Evolutionary conservation across 2,888 invertebrate genomes (phyloP).

Genomic region (Papilio demoleus): DNA sequence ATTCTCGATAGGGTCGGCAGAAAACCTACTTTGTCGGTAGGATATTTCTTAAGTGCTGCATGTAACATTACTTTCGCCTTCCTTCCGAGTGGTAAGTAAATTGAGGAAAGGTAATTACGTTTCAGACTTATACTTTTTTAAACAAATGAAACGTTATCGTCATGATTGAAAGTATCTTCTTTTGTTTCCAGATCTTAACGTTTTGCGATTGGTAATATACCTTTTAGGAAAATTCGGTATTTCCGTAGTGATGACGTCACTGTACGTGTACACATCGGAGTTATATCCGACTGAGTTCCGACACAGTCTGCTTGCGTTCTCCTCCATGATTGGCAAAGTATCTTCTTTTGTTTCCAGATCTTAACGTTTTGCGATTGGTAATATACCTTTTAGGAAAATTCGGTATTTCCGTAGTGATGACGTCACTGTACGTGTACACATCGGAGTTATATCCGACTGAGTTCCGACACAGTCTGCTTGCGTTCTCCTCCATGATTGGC

Average conservation of each 20-base stretch:
- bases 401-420: constrained; percentile 86
- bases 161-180: neutral
- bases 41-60: constrained; percentile 84
- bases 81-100: constrained; percentile 78
- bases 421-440: constrained; percentile 86
- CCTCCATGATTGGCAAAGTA: constrained; percentile 88
- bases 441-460: constrained; percentile 89
- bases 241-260: constrained; percentile 85
- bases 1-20: constrained; percentile 86
- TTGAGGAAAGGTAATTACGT: neutral
- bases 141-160: neutral
- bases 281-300: constrained; percentile 88
- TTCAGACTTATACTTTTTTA: neutral
- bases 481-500: constrained; percentile 88
- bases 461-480: constrained; percentile 86
- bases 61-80: constrained; percentile 72
- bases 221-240: constrained; percentile 86
- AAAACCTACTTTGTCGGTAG: constrained; percentile 82
- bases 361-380: constrained; percentile 64
- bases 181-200: constrained; percentile 56
- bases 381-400: constrained; percentile 86
- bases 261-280: constrained; percentile 88
- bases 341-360: constrained; percentile 57
- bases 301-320: constrained; percentile 86
- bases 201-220: constrained; percentile 75